Evolutionary conservation across 2,113 vertebrate species (phyloP).

Genomic region (Trematocara unimaculatum): DNA sequence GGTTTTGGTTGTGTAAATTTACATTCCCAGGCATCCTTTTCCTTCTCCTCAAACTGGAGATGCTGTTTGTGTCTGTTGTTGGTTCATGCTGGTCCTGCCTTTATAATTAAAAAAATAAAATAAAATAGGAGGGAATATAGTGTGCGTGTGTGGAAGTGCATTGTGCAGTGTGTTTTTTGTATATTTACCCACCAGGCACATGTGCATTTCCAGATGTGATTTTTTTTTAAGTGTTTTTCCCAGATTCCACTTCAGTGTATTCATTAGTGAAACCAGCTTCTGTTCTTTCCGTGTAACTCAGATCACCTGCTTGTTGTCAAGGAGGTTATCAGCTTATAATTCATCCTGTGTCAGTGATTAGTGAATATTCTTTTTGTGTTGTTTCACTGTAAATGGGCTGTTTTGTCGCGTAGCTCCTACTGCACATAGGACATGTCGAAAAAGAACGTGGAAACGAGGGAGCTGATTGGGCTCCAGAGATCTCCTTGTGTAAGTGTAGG

Average conservation of each 20-base stretch:
- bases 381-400: conserved; percentile 7
- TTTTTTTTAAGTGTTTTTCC: background rate
- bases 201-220: background rate
- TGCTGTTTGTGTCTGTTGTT: background rate
- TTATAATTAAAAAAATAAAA: background rate
- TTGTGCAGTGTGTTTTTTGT: background rate
- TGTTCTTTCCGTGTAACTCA: background rate
- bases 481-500: background rate
- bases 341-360: background rate
- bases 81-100: conserved; percentile 31
- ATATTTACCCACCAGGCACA: background rate
- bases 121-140: background rate
- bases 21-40: background rate
- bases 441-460: background rate
- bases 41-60: background rate
- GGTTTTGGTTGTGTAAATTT: conserved; percentile 4
- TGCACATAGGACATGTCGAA: conserved; percentile 4
- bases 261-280: background rate
- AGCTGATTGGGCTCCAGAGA: conserved; percentile 12
- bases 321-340: background rate
- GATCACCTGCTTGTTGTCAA: background rate
- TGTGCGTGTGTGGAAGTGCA: conserved; percentile 11
- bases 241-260: background rate
- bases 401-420: background rate
- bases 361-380: conserved; percentile 11